Percentiles rank a stretch among this genome's conserved stretches.
These are phyloP conservation scores for Drosophila erecta DNA, from an alignment of 1,140 invertebrate species.

Conservation along the genomic window DNA sequence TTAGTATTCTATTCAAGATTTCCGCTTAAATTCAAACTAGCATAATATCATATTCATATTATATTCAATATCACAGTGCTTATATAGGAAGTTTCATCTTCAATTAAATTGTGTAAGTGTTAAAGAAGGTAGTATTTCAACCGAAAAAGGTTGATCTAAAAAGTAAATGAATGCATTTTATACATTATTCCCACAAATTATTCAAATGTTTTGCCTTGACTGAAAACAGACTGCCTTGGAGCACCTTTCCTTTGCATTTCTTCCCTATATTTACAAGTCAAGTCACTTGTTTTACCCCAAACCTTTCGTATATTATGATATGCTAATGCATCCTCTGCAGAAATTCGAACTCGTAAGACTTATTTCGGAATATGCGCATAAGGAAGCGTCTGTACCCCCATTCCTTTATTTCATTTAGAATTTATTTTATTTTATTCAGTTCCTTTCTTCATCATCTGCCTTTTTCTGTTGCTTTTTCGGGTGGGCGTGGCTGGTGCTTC, in stretches of 20 bases:
- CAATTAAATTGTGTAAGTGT: too few relatives aligned
- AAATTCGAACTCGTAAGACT: slow-evolving; percentile 13
- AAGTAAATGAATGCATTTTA: neutral
- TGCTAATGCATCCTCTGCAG: slow-evolving; percentile 26
- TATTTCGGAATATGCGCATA: slow-evolving; percentile 29
- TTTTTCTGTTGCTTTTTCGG: neutral
- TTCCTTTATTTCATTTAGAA: slow-evolving; percentile 42
- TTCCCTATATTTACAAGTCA: slow-evolving; percentile 8
- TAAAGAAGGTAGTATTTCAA: too few relatives aligned
- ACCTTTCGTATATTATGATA: slow-evolving; percentile 28
- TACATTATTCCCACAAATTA: neutral
- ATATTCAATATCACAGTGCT: too few relatives aligned
- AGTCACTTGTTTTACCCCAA: slow-evolving; percentile 1
- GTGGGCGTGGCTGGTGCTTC: slow-evolving; percentile 12
- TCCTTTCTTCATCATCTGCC: neutral
- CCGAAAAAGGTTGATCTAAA: neutral
- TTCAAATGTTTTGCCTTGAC: neutral
- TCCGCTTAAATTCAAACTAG: too few relatives aligned
- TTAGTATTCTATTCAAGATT: too few relatives aligned
- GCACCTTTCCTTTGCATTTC: neutral
- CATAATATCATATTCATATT: too few relatives aligned
- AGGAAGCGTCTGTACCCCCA: neutral
- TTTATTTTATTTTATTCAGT: slow-evolving; percentile 36
- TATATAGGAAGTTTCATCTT: too few relatives aligned
- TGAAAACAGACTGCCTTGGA: neutral